Conservation (phyloP, 2,797 vertebrate species). For the Anas bernieri region DNA sequence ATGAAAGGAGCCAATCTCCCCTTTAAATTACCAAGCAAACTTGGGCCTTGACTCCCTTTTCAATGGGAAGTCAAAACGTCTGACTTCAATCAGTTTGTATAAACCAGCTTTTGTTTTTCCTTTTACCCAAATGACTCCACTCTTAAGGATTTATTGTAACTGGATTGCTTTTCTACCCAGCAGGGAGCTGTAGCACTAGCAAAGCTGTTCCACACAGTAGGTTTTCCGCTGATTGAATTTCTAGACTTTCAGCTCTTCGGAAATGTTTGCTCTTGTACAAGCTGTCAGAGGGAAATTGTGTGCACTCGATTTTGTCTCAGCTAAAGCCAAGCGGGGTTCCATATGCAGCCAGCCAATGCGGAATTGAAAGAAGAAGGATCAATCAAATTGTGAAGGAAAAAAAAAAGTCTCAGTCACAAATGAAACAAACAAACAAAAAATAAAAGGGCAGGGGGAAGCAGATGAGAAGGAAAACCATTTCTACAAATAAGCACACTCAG, state of each 20-base stretch:
- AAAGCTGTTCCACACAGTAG: slow-evolving; percentile 76
- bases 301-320: slow-evolving; percentile 70
- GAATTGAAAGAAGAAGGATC: slow-evolving; percentile 61
- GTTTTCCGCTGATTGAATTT: slow-evolving; percentile 76
- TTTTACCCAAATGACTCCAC: slow-evolving; percentile 79
- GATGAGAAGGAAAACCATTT: slow-evolving; percentile 10
- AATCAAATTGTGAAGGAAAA: slow-evolving; percentile 37
- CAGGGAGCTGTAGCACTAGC: slow-evolving; percentile 73
- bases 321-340: slow-evolving; percentile 60
- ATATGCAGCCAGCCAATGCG: slow-evolving; percentile 47
- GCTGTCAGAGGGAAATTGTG: slow-evolving; percentile 73
- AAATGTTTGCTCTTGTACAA: slow-evolving; percentile 77
- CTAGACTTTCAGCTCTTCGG: slow-evolving; percentile 76
- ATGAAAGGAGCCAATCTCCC: slow-evolving; percentile 70
- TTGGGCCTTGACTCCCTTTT: slow-evolving; percentile 66
- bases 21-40: slow-evolving; percentile 67
- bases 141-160: slow-evolving; percentile 81
- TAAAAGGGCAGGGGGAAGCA: not conserved
- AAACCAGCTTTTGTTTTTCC: slow-evolving; percentile 78
- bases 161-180: slow-evolving; percentile 79
- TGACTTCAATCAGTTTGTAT: slow-evolving; percentile 78
- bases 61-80: slow-evolving; percentile 72
- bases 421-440: not conserved
- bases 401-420: slow-evolving; percentile 30
- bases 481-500: not conserved